phyloP scores from a whole-genome alignment of 2,113 vertebrate species.

The Pleuronectes platessa region DNA sequence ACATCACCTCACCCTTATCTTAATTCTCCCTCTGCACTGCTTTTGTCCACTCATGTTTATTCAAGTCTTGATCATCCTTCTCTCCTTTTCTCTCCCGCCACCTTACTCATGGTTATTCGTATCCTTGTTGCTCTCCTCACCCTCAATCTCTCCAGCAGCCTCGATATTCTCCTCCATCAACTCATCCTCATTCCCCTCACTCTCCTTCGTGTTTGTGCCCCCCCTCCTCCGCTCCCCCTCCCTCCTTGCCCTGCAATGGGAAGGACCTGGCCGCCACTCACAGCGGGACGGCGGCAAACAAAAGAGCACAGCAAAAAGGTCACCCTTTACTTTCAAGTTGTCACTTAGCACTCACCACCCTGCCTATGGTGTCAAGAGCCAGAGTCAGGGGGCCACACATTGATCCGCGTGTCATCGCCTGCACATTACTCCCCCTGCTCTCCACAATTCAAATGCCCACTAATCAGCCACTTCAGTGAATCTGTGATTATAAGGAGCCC shows the following conservation, averaged over 20 bases:
- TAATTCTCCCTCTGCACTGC: constrained; percentile 2
- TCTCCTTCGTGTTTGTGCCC: constrained; percentile 5
- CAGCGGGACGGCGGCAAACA: constrained; percentile 65
- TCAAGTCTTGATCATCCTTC: constrained; percentile 29
- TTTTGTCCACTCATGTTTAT: constrained; percentile 52
- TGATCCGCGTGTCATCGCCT: constrained; percentile 47
- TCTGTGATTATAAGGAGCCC: constrained; percentile 41
- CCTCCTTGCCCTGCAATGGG: constrained; percentile 13
- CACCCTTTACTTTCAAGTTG: constrained; percentile 57
- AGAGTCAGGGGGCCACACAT: constrained; percentile 45
- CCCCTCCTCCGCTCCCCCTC: not conserved
- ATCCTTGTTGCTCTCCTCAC: constrained; percentile 29
- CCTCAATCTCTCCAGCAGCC: constrained; percentile 22
- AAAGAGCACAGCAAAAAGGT: constrained; percentile 81
- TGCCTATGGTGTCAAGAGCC: not conserved
- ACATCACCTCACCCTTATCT: constrained; percentile 24
- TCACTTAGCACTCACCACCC: constrained; percentile 59
- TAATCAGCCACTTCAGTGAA: constrained; percentile 52
- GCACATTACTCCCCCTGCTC: constrained; percentile 31
- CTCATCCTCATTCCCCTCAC: constrained; percentile 45
- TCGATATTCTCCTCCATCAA: constrained; percentile 16
- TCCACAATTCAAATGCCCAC: constrained; percentile 12
- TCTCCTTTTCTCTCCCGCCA: not conserved
- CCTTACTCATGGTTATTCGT: constrained; percentile 30
- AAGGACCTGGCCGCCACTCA: constrained; percentile 63